Base-by-base conservation (phyloP, 2,113 vertebrate genomes). In the Suricata suricatta region DNA sequence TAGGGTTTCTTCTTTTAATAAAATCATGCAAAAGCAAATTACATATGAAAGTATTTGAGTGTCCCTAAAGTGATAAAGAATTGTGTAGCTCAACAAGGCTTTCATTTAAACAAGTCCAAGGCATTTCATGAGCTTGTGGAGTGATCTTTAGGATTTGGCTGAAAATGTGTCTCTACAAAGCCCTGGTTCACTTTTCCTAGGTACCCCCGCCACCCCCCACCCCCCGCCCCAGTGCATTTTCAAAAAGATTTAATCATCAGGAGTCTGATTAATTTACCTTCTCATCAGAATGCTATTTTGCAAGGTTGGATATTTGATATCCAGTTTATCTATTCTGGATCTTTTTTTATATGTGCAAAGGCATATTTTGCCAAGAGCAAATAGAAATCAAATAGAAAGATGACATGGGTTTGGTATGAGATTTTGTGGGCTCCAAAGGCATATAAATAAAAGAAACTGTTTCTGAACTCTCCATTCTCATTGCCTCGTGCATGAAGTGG, bases 1-100 rank as follows among this genome's bases (percentile, higher is more conserved):
- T 33, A 82, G 35, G 35, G 29, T 69, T 88, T 86, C 38, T 52
- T 83, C 31, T 96, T 90, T 90, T 96, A 96, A 96, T 92, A 88
- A 96, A 94, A 91, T 44, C 76, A 72, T 8, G 44, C 35, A 84
- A 63, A 89, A 85, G 41, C 27, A 84, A 95, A 95, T 33, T 89
- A 64, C 54, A 31, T 25, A 52, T 54, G 16, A 94, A n/a, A 27
- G 57, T 63, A 33, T 54, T 80, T 89, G 27, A 74, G 17, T 25
- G 63, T 66, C 92, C 82, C 63, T 64, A 41, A 92, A 68, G 50
- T 76, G 47, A 82, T 44, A 35, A 88, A 8, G 47, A 71, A 57
- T 25, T n/a, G 44, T 54, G 13, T 17, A 90, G 19, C 72, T 74
- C 60, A 79, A 89, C 90, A 93, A 44, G 91, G 33, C 27, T n/a